Conservation (phyloP, 53 echinoderm and acorn worm species). For the Mesocentrotus franciscanus region DNA sequence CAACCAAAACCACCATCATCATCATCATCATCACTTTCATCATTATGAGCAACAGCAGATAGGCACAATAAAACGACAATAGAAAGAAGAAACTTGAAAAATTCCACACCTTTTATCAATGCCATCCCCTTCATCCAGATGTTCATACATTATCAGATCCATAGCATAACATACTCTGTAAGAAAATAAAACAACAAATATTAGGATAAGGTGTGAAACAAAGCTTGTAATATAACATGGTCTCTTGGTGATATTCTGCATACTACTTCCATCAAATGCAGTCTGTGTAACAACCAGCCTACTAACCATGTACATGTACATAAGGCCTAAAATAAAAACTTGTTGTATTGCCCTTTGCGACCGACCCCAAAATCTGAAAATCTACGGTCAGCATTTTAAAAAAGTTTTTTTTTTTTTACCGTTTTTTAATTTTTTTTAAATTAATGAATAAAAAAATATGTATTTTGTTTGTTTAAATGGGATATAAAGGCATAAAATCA, state of each 20-base stretch:
- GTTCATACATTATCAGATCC: slow-evolving; percentile 29
- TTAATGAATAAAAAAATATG: too few relatives aligned
- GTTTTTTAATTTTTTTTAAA: too few relatives aligned
- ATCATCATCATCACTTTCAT: not conserved
- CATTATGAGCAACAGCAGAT: not conserved
- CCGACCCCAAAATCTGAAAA: too few relatives aligned
- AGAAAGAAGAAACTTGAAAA: not conserved
- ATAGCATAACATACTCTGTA: slow-evolving; percentile 25
- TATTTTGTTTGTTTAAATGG: too few relatives aligned
- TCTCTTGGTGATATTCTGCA: not conserved
- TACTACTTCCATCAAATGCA: too few relatives aligned
- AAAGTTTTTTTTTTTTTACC: too few relatives aligned
- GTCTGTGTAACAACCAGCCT: not conserved
- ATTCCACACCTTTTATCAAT: slow-evolving; percentile 25
- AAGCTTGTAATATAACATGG: not conserved
- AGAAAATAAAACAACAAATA: not conserved
- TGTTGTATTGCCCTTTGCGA: too few relatives aligned
- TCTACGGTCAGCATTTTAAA: too few relatives aligned
- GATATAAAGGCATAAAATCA: too few relatives aligned
- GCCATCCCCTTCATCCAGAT: slow-evolving; percentile 50
- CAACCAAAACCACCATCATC: not conserved
- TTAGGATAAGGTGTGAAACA: not conserved
- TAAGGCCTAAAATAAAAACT: too few relatives aligned
- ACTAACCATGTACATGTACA: too few relatives aligned
- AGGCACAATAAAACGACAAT: not conserved